phyloP scores from a whole-genome alignment of 2,888 invertebrate species.

The Caenorhabditis zanzibari region DNA sequence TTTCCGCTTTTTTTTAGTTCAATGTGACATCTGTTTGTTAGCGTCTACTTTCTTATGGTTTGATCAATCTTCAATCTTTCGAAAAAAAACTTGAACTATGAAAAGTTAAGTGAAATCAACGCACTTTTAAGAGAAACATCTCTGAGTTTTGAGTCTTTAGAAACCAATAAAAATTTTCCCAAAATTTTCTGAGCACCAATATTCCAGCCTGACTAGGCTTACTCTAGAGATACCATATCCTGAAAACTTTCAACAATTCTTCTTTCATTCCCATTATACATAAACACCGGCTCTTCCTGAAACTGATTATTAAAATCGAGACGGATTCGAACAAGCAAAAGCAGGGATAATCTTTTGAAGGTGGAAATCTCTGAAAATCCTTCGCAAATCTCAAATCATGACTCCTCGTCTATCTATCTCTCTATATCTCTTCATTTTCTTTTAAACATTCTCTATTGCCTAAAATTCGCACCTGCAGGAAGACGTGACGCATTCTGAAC shows the following conservation, averaged over 20 bases:
- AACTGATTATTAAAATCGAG: background rate
- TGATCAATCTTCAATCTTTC: background rate
- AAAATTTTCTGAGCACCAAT: no score
- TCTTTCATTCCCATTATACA: background rate
- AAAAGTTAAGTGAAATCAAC: no score
- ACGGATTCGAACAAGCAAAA: background rate
- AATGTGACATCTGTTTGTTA: slow-evolving; percentile 7
- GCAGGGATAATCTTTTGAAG: slow-evolving; percentile 10
- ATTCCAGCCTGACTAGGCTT: no score
- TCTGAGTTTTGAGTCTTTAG: no score
- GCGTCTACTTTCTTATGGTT: background rate
- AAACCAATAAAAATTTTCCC: no score
- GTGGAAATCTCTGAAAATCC: slow-evolving; percentile 22
- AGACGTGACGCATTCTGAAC: background rate
- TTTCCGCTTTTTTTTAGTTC: background rate
- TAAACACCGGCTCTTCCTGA: background rate
- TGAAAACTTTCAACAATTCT: background rate
- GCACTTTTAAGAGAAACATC: no score
- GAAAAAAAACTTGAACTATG: no score
- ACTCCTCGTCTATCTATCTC: background rate
- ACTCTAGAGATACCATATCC: no score
- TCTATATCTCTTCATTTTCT: background rate
- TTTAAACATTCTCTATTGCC: background rate
- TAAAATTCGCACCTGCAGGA: background rate
- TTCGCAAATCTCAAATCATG: background rate